Percentiles rank a stretch among this genome's conserved stretches.
These are phyloP conservation scores for Phenganax stokvisi DNA, from an alignment of 92 coral and sea anemone species.

Conservation along the genomic window DNA sequence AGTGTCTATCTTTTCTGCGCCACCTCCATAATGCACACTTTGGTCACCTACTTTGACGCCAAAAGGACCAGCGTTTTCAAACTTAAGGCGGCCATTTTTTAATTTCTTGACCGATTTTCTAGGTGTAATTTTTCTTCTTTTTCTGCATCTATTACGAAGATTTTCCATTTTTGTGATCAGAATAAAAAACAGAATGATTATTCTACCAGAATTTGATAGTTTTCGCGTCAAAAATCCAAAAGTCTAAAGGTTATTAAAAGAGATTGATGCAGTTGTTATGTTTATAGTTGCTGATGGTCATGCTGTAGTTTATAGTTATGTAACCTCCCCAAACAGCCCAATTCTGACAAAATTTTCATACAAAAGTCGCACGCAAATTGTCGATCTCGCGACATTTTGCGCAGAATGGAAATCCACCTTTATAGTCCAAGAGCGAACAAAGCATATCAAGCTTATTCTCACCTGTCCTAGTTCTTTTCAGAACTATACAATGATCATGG, in stretches of 20 bases:
- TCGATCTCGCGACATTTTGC: too few relatives aligned
- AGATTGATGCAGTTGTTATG: too few relatives aligned
- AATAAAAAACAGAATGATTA: not conserved
- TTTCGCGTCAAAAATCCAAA: slow-evolving; percentile 30
- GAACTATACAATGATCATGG: too few relatives aligned
- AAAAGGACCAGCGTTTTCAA: not conserved
- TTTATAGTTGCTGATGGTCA: slow-evolving; percentile 32
- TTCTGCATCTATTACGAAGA: not conserved
- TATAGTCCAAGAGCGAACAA: too few relatives aligned
- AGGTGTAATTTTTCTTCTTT: not conserved
- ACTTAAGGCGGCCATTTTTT: not conserved
- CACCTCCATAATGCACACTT: not conserved
- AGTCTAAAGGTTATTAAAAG: slow-evolving; percentile 44
- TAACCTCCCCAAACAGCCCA: slow-evolving; percentile 32
- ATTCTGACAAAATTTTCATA: too few relatives aligned
- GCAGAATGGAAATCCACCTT: too few relatives aligned
- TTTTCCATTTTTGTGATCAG: not conserved
- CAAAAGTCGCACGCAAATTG: too few relatives aligned
- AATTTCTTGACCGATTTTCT: not conserved
- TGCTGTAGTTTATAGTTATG: slow-evolving; percentile 23
- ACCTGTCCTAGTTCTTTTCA: too few relatives aligned
- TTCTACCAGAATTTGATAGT: not conserved
- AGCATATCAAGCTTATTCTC: too few relatives aligned
- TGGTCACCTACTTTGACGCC: not conserved
- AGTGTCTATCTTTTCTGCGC: not conserved